These are phyloP conservation scores for Vulpes ferrilata DNA, from an alignment of 2,113 vertebrate genomes.

Conservation along the genomic window DNA sequence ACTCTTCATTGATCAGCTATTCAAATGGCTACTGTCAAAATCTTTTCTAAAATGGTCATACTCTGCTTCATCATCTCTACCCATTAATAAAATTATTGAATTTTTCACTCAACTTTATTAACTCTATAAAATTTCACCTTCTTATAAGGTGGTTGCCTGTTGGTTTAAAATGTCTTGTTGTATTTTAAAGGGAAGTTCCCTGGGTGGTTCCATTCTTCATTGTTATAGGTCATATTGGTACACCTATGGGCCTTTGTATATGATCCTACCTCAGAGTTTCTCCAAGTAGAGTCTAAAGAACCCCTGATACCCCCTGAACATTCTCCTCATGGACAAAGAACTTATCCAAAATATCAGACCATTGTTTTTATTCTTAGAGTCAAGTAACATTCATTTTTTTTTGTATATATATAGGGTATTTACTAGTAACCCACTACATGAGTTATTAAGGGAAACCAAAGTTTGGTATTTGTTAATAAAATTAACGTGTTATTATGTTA, in stretches of 20 bases:
- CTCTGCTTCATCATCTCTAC: background rate
- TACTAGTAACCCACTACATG: background rate
- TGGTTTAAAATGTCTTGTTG: background rate
- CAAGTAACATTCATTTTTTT: background rate
- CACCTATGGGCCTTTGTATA: background rate
- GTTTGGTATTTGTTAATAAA: background rate
- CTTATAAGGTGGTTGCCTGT: background rate
- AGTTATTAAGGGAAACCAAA: background rate
- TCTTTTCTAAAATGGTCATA: background rate
- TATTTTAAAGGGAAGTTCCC: background rate
- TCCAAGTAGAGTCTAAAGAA: background rate
- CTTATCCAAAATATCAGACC: background rate
- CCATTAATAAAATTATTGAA: background rate
- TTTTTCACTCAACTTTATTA: background rate
- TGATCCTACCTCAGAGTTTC: background rate
- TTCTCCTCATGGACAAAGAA: background rate
- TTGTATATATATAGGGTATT: background rate
- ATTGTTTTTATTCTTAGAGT: background rate
- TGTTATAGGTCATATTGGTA: background rate
- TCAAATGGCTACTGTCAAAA: background rate
- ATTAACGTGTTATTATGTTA: background rate
- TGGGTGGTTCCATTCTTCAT: background rate
- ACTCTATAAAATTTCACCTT: background rate
- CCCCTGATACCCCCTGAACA: fast-evolving
- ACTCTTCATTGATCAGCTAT: background rate